phyloP scores from a whole-genome alignment of 1,140 invertebrate genomes.

The Heliconius hermathena region DNA sequence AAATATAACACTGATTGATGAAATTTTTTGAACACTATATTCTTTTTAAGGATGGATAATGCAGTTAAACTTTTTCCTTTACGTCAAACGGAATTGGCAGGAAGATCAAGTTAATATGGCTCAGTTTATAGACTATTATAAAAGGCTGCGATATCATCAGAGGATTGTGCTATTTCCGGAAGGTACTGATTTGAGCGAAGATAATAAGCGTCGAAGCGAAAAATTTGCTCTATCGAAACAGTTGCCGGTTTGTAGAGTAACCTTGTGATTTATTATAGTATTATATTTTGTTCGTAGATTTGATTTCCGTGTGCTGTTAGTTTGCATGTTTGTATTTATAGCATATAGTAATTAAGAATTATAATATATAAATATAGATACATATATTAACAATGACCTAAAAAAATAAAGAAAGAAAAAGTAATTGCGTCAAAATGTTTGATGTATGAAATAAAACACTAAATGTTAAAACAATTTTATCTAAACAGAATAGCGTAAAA shows the following conservation, averaged over 20 bases:
- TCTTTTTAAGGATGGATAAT: conserved; percentile 90
- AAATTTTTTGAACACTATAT: neutral
- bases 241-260: conserved; percentile 77
- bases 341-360: neutral
- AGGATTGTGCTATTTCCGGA: conserved; percentile 93
- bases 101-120: conserved; percentile 87
- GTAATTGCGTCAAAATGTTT: too few relatives aligned
- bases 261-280: neutral
- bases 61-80: conserved; percentile 92
- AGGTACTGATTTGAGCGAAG: conserved; percentile 92
- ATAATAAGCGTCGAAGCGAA: conserved; percentile 88
- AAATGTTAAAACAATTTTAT: too few relatives aligned
- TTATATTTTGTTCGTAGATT: neutral
- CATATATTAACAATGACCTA: too few relatives aligned
- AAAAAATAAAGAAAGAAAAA: too few relatives aligned
- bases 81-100: conserved; percentile 91
- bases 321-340: neutral
- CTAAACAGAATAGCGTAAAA: too few relatives aligned
- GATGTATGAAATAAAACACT: too few relatives aligned
- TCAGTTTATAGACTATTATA: conserved; percentile 88
- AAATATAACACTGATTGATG: too few relatives aligned
- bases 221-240: conserved; percentile 87
- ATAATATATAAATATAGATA: too few relatives aligned
- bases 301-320: neutral
- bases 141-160: conserved; percentile 83